These are phyloP conservation scores for Philypnodon macrostomus DNA, from an alignment of 2,797 vertebrate species.

Conservation along the genomic window DNA sequence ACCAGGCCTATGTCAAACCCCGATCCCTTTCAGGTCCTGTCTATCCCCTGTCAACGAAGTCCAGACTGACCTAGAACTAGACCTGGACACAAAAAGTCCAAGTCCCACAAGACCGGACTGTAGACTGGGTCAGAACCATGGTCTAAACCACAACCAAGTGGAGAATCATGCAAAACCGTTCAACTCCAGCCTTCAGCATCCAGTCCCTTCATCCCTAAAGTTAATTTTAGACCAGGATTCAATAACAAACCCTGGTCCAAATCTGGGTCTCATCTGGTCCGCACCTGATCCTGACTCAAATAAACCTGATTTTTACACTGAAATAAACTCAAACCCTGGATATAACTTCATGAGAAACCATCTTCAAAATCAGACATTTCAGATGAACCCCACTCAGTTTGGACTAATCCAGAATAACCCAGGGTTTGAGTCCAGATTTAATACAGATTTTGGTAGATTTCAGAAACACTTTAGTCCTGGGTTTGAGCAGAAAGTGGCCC, in stretches of 20 bases:
- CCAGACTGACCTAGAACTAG: slow-evolving; percentile 81
- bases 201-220: neutral
- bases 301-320: neutral
- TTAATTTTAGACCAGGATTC: neutral
- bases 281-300: neutral
- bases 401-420: neutral
- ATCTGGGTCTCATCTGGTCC: neutral
- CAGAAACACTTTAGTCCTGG: slow-evolving; percentile 45
- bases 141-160: neutral
- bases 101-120: neutral
- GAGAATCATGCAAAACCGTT: neutral
- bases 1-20: slow-evolving; percentile 66
- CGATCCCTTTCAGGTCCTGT: slow-evolving; percentile 82
- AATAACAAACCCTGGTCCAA: neutral
- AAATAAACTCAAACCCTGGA: neutral
- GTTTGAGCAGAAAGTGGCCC: slow-evolving; percentile 66
- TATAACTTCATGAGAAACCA: neutral
- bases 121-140: neutral
- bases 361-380: neutral
- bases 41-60: slow-evolving; percentile 92
- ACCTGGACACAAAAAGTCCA: slow-evolving; percentile 73
- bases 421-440: neutral
- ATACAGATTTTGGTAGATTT: neutral
- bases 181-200: too few relatives aligned
- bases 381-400: neutral